These are phyloP conservation scores for Eospalax fontanierii DNA, from an alignment of 2,797 vertebrate genomes.

Conservation along the genomic window DNA sequence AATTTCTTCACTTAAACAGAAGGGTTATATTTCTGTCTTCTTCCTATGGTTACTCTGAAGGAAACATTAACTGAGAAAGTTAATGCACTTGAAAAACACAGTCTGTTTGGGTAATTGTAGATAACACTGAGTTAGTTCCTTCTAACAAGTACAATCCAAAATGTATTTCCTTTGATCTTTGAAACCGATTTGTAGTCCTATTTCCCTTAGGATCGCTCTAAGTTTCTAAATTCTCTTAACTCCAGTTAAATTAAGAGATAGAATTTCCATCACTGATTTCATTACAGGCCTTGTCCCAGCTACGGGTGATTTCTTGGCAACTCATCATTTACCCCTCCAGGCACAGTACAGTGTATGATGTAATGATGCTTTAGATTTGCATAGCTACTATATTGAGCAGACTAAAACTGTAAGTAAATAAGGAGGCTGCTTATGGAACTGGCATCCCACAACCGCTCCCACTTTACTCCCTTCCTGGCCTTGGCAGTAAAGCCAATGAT, in stretches of 20 bases:
- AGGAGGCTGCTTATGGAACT: too few species aligned
- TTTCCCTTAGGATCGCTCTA: not conserved
- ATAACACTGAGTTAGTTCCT: too few species aligned
- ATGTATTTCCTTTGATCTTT: not conserved
- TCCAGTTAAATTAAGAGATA: not conserved
- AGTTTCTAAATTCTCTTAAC: constrained; percentile 8
- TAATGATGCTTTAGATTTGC: not conserved
- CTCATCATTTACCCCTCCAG: not conserved
- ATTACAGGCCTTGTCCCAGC: not conserved
- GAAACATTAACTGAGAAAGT: not conserved
- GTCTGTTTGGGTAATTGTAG: not conserved
- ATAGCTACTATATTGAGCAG: not conserved
- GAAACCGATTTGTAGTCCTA: not conserved
- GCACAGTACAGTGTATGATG: not conserved
- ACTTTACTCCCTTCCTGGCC: fast-evolving
- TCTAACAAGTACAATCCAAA: not conserved
- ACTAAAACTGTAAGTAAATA: not conserved
- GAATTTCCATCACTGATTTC: not conserved
- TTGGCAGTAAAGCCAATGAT: not conserved
- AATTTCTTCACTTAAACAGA: not conserved
- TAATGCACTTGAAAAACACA: not conserved
- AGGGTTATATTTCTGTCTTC: not conserved
- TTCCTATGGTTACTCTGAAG: not conserved
- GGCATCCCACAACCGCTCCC: too few species aligned
- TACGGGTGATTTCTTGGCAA: not conserved